These are phyloP conservation scores for Xanthorhoe spadicearia DNA, from an alignment of 2,888 invertebrate genomes.

Conservation along the genomic window DNA sequence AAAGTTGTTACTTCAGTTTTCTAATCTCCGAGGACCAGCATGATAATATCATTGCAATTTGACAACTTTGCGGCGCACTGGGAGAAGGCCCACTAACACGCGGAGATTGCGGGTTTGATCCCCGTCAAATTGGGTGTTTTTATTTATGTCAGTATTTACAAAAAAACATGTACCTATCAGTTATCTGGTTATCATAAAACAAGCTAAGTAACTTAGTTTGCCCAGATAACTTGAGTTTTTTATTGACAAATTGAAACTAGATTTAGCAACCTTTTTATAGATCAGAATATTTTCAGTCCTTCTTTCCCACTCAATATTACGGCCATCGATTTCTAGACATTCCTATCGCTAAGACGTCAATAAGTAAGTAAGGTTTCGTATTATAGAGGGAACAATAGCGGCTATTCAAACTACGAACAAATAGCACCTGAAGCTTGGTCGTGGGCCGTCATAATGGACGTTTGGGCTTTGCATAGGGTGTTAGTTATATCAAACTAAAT, in stretches of 20 bases:
- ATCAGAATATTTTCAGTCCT: too few relatives aligned
- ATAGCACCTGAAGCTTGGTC: slow-evolving; percentile 36
- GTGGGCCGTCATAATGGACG: slow-evolving; percentile 37
- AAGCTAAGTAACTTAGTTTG: too few relatives aligned
- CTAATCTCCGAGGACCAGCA: not conserved
- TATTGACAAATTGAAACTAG: too few relatives aligned
- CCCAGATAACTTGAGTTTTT: too few relatives aligned
- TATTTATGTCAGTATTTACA: too few relatives aligned
- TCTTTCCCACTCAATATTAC: not conserved
- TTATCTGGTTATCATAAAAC: too few relatives aligned
- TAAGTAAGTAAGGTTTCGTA: slow-evolving; percentile 33
- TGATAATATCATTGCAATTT: not conserved
- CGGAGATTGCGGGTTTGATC: too few relatives aligned
- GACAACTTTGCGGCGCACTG: too few relatives aligned
- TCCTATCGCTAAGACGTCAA: slow-evolving; percentile 14
- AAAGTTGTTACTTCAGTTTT: slow-evolving; percentile 2
- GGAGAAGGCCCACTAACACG: too few relatives aligned
- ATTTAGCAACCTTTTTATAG: too few relatives aligned
- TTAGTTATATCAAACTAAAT: not conserved
- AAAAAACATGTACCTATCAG: too few relatives aligned
- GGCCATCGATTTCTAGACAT: not conserved
- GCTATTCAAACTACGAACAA: slow-evolving; percentile 41
- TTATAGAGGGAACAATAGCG: slow-evolving; percentile 37
- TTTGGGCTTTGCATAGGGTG: not conserved
- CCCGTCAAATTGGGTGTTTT: too few relatives aligned